phyloP scores from a whole-genome alignment of 2,797 vertebrate genomes.

The Florisuga fusca region DNA sequence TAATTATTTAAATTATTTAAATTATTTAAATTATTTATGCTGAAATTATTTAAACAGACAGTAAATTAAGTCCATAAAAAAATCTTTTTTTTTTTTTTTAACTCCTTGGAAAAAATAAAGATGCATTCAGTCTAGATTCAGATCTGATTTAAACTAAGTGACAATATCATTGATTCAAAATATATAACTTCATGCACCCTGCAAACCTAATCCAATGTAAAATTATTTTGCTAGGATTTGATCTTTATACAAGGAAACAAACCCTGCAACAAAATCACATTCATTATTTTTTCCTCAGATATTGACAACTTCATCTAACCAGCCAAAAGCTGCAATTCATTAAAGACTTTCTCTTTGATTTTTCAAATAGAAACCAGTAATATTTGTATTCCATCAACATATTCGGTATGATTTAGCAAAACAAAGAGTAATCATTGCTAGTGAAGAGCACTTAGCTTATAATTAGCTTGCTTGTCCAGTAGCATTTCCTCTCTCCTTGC shows the following conservation, averaged over 20 bases:
- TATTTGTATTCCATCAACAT: neutral
- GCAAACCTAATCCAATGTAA: neutral
- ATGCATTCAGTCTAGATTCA: neutral
- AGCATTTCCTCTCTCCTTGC: neutral
- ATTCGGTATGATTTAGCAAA: neutral
- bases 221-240: neutral
- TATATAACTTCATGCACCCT: accelerated
- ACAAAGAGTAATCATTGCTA: neutral
- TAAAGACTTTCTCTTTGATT: neutral
- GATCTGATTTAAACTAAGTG: neutral
- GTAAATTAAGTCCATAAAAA: neutral
- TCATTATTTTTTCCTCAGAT: neutral
- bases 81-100: neutral
- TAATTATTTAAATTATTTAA: neutral
- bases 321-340: neutral
- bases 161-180: neutral
- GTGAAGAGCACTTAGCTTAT: neutral
- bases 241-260: neutral
- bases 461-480: neutral
- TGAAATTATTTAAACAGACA: neutral
- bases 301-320: neutral
- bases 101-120: neutral
- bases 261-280: neutral
- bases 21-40: neutral
- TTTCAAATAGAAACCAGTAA: neutral